Evolutionary conservation across 2,797 vertebrate genomes (phyloP).

Genomic region (Sebastes steindachneri): DNA sequence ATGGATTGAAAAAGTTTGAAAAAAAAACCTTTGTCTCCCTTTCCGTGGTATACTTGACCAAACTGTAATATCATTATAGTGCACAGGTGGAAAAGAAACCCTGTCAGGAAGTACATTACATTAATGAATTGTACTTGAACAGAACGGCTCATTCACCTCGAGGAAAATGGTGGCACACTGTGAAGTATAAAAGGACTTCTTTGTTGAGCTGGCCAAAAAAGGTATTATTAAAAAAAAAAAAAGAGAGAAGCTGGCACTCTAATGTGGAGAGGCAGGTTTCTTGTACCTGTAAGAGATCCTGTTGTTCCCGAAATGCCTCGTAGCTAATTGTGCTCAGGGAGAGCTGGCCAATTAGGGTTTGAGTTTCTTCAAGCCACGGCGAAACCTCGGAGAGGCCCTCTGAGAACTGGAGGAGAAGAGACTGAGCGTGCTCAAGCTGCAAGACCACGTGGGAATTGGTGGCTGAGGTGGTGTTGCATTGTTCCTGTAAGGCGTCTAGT

Average conservation of each 20-base stretch:
- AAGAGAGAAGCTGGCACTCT: constrained; percentile 33
- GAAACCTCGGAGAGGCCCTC: constrained; percentile 86
- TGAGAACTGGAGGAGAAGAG: constrained; percentile 86
- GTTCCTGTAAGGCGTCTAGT: constrained; percentile 81
- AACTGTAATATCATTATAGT: constrained; percentile 16
- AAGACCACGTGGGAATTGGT: constrained; percentile 82
- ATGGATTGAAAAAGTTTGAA: not conserved
- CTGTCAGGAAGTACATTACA: constrained; percentile 37
- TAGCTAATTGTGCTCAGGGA: constrained; percentile 80
- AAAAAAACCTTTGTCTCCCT: not conserved
- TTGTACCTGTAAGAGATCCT: constrained; percentile 90
- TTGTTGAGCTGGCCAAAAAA: constrained; percentile 56
- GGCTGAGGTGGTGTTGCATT: constrained; percentile 79
- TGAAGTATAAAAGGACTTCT: constrained; percentile 54
- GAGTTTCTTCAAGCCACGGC: constrained; percentile 89
- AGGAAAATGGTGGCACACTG: constrained; percentile 3
- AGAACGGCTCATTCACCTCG: constrained; percentile 39
- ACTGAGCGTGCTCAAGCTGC: constrained; percentile 88
- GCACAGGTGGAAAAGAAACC: constrained; percentile 4
- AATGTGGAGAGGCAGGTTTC: constrained; percentile 24
- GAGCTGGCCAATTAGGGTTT: constrained; percentile 77
- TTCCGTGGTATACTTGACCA: constrained; percentile 2
- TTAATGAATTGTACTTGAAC: constrained; percentile 15
- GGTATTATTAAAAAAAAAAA: not conserved
- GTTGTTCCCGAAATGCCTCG: constrained; percentile 88